A percentile compares a stretch with the other conserved stretches of the same genome.
Conservation (phyloP, 2,113 vertebrate species). For the Daboia siamensis region DNA sequence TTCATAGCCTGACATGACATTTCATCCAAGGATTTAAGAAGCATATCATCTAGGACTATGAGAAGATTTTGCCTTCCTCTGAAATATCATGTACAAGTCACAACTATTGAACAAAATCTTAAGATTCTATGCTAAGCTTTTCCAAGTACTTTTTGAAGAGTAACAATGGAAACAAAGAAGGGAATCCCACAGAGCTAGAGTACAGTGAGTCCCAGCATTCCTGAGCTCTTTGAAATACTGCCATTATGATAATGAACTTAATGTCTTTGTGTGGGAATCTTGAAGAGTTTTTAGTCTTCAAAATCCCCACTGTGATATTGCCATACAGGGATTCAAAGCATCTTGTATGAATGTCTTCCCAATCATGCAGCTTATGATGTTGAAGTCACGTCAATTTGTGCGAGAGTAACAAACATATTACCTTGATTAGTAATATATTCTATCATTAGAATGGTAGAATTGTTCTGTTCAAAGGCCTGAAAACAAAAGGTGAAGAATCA, state of each 20-base stretch:
- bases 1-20: not conserved
- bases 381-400: not conserved
- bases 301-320: not conserved
- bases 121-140: not conserved
- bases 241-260: not conserved
- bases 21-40: not conserved
- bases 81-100: not conserved
- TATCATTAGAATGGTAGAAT: not conserved
- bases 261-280: not conserved
- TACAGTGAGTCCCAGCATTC: fast-evolving
- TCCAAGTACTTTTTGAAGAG: not conserved
- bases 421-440: slow-evolving; percentile 21
- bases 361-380: not conserved
- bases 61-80: not conserved
- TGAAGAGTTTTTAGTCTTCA: not conserved
- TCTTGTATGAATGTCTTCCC: slow-evolving; percentile 1
- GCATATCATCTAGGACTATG: not conserved
- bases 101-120: not conserved
- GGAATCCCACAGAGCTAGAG: not conserved
- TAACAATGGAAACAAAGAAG: fast-evolving
- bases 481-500: not conserved
- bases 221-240: not conserved
- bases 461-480: not conserved
- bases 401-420: not conserved
- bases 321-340: fast-evolving